These are phyloP conservation scores for Andrena camellia DNA, from an alignment of 2,888 invertebrate species.

Conservation along the genomic window DNA sequence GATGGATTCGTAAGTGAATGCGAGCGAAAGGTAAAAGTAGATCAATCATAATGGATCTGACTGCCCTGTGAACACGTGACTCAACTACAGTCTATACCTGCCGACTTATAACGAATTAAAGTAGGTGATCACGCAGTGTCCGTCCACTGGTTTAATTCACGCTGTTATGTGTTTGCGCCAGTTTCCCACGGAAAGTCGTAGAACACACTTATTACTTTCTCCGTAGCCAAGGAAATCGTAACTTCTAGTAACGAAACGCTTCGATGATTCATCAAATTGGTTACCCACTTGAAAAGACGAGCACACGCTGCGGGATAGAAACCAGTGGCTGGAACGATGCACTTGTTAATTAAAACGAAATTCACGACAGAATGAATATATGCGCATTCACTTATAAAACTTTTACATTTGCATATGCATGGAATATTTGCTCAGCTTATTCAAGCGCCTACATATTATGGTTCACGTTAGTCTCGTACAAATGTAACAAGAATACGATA, in stretches of 20 bases:
- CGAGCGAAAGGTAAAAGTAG: slow-evolving; percentile 6
- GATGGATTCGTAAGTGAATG: not conserved
- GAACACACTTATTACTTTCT: not conserved
- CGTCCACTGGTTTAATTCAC: not conserved
- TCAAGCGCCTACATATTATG: too few relatives aligned
- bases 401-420: too few relatives aligned
- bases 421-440: too few relatives aligned
- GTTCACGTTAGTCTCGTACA: too few relatives aligned
- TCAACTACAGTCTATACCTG: not conserved
- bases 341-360: too few relatives aligned
- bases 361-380: too few relatives aligned
- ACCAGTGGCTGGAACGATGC: too few relatives aligned
- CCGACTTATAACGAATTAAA: slow-evolving; percentile 5
- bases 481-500: too few relatives aligned
- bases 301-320: too few relatives aligned
- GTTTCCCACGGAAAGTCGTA: not conserved
- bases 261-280: not conserved
- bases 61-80: not conserved
- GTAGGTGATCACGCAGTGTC: slow-evolving; percentile 5
- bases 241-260: not conserved
- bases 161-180: not conserved
- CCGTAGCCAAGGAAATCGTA: not conserved
- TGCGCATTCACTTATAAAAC: too few relatives aligned
- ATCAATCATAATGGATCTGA: slow-evolving; percentile 4
- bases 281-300: not conserved